Base-by-base conservation (phyloP, 1,140 invertebrate species). In the Drosophila biarmipes region DNA sequence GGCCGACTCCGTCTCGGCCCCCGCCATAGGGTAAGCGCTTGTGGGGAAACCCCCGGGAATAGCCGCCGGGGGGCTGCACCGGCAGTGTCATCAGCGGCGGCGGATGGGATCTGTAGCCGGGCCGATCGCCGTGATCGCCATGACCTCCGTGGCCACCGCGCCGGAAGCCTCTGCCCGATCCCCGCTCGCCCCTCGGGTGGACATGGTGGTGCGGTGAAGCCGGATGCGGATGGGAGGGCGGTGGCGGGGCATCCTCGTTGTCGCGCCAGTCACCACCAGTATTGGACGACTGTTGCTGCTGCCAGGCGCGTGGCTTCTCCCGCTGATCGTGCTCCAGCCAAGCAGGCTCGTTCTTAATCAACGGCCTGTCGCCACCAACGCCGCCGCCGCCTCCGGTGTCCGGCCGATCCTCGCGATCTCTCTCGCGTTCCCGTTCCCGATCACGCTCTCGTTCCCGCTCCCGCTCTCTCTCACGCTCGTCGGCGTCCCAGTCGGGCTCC, bases 401-500 rank as follows among this genome's bases (percentile, higher is more conserved):
- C 40, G 46, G 69, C 0, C 52, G 57, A 40, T 77, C 69, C 19
- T 75, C 71, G 7, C 57, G 71, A 14, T 63, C 45, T 8, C 78
- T 21, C 19, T 57, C 86, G 0, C 81, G 75, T n/a, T 91, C 89
- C 11, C 81, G 75, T n/a, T 91, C 89, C 7, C 62, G 42, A n/a
- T 64, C 62, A 4, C 54, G 42, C 11, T 64, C 66, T 6, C 66
- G 21, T 1, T 69, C 66, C 8, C 53, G 7, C 38, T 66, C 49
- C 12, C 79, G 31, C 42, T 59, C 62, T 48, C 78, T 12, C 10
- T 87, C 89, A 4, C 85, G 76, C 8, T 91, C 90, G 37, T 90
- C 90, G 6, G 87, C 78, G 74, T 91, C 90, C 90, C 90, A 91
- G 46, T 91, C 87, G 2, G 90, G 80, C 38, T 91, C 90, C 1